Evolutionary conservation across 1,140 invertebrate species (phyloP), one percentile per base, ranked within the genome.

Genomic region (Ephestia elutella): DNA sequence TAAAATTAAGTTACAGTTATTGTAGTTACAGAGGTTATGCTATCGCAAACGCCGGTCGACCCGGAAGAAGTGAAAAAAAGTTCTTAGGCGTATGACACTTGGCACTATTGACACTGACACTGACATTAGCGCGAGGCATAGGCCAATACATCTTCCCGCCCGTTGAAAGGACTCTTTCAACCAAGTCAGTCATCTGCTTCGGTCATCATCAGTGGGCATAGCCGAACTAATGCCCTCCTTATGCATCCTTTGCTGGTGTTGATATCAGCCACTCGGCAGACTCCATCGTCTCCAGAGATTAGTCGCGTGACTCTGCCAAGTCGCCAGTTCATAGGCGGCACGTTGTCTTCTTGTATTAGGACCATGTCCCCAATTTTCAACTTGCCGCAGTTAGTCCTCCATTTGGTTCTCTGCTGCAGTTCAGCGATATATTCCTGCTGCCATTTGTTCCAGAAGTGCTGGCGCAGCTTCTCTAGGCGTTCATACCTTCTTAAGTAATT

Each of bases 391-490:
- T 17, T 19, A 19, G 48, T 49, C 15, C 15, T 49, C 48, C 48
- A 49, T 49, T 49, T 49, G 4, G n/a, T 49, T 49, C 48, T 7
- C 15, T 49, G 48, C 11, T 49, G 48, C 18, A 49, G 9, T 17
- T 49, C 48, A 17, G n/a, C n/a, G 1, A 49, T 49, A 13, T 49
- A 18, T 49, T 49, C 48, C n/a, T 9, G 18, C 15, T 49, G 48
- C 48, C 48, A 49, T 49, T n/a, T n/a, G n/a, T 19, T 49, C 48
- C 48, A 49, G 15, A 49, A 49, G 11, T 49, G 48, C 15, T 49
- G 48, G 5, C 48, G 48, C 15, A 49, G n/a, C 18, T 17, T 19
- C n/a, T 49, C 48, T 8, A 49, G 48, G 5, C 48, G 48, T 18
- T 18, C 15, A 10, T 49, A 19, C 9, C 48, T 15, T 19, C 11